Evolutionary conservation across 1,140 invertebrate genomes (phyloP).

Genomic region (Heterodera schachtii): DNA sequence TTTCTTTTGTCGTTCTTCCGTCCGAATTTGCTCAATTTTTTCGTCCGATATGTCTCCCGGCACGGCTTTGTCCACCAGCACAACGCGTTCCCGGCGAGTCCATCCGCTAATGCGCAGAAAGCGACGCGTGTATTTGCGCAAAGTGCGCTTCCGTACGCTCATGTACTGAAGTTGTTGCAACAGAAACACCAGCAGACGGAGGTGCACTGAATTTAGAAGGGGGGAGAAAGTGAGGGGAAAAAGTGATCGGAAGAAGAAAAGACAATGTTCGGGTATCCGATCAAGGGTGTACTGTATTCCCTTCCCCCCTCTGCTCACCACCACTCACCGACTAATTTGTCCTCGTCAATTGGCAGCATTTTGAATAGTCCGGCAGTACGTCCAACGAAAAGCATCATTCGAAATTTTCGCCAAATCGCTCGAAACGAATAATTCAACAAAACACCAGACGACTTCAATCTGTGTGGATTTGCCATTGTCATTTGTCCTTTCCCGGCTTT

Average conservation of each 20-base stretch:
- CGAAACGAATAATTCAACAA: conserved; percentile 1
- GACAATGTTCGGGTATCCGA: no score
- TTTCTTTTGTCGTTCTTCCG: neutral
- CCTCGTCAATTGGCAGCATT: conserved; percentile 27
- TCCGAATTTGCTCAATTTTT: neutral
- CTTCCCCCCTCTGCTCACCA: no score
- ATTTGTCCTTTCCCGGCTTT: neutral
- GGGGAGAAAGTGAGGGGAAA: neutral
- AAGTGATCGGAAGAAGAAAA: no score
- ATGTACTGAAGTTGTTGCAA: conserved; percentile 3
- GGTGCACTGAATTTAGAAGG: conserved; percentile 5
- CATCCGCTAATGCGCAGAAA: conserved; percentile 17
- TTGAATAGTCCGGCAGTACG: conserved; percentile 16
- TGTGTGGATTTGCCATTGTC: neutral
- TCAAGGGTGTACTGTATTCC: no score
- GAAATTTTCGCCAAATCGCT: neutral
- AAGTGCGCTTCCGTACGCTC: conserved; percentile 9
- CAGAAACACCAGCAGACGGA: conserved; percentile 23
- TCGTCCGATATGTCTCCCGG: neutral
- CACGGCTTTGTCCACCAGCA: conserved; percentile 18
- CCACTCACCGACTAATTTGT: neutral
- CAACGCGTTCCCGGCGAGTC: conserved; percentile 16
- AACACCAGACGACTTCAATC: conserved; percentile 6
- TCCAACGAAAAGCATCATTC: conserved; percentile 15
- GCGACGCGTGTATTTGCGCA: conserved; percentile 24